Base-by-base conservation (phyloP, 2,888 invertebrate genomes). In the Cylloceria caligata region DNA sequence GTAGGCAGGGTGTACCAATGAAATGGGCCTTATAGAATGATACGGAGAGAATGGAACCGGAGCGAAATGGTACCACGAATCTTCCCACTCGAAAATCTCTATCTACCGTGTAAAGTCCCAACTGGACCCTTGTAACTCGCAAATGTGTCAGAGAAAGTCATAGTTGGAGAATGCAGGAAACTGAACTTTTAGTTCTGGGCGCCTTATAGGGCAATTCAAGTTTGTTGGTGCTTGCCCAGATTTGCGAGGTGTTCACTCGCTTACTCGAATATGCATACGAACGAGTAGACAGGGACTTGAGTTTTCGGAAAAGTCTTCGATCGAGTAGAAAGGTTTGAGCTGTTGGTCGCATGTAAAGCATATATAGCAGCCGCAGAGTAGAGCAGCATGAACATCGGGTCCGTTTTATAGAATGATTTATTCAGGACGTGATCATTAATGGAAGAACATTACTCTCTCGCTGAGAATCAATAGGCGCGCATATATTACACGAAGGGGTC, bases 341-440 rank as follows among this genome's bases (percentile, higher is more conserved):
- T 24, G 39, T 78, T 65, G 72, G 45, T 30, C 57, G 72, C 52
- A 52, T 72, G 52, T 55, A 39, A 27, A 72, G 62, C 49, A 45
- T 11, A n/a, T 30, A 30, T 3, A 55, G 55, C 36, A 47, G 62
- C 30, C 7, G 9, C 4, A 24, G 60, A 55, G 49, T 19, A 45
- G 64, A 60, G 69, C 65, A 19, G 69, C 64, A 78, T 81, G 88
- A 82, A 86, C 86, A 85, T 84, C 87, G 85, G 87, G 85, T 89
- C 88, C 88, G 89, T 91, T 92, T 91, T 91, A 88, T 89, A 88
- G 88, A 91, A 91, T 91, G 90, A 92, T 91, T 91, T 90, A 92
- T 92, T 91, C 89, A 90, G 87, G 87, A 88, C 88, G 87, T 88
- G 88, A 91, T 91, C 91, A 91, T 91, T 91, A 91, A 91, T 91